These are phyloP conservation scores for Leucozona laternaria DNA, from an alignment of 2,888 invertebrate species.

Conservation along the genomic window DNA sequence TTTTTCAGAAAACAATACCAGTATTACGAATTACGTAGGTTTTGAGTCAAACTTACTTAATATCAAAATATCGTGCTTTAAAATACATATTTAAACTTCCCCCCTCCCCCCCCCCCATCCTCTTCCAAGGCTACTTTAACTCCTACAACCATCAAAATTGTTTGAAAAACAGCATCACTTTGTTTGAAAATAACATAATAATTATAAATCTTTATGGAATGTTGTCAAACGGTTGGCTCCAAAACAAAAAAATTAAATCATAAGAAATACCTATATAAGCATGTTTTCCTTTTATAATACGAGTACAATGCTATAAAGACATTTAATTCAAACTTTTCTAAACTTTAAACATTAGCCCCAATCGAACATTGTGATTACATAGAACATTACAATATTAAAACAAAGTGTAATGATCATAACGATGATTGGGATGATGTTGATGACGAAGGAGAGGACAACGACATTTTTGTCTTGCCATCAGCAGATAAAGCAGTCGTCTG, in stretches of 20 bases:
- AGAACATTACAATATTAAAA: neutral
- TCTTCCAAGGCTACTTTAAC: too few species aligned
- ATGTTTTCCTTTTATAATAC: neutral
- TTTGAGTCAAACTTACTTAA: too few species aligned
- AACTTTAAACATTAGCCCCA: constrained; percentile 5
- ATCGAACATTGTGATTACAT: constrained; percentile 56
- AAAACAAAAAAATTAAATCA: neutral
- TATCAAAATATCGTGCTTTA: too few species aligned
- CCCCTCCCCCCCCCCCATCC: too few species aligned
- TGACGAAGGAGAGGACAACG: neutral
- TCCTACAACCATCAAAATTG: neutral
- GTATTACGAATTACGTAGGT: too few species aligned
- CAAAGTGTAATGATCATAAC: constrained; percentile 27
- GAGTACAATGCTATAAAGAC: neutral
- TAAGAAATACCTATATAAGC: neutral
- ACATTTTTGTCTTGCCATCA: constrained; percentile 10
- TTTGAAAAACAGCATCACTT: neutral
- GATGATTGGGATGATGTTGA: constrained; percentile 35
- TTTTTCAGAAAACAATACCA: too few species aligned
- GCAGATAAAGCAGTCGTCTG: constrained; percentile 23
- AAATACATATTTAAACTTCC: too few species aligned
- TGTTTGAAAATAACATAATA: neutral
- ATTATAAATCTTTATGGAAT: neutral
- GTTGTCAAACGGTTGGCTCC: neutral
- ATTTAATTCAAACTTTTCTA: neutral